Conservation (phyloP, 2,797 vertebrate genomes). For the Parauchenoglanis ngamensis region DNA sequence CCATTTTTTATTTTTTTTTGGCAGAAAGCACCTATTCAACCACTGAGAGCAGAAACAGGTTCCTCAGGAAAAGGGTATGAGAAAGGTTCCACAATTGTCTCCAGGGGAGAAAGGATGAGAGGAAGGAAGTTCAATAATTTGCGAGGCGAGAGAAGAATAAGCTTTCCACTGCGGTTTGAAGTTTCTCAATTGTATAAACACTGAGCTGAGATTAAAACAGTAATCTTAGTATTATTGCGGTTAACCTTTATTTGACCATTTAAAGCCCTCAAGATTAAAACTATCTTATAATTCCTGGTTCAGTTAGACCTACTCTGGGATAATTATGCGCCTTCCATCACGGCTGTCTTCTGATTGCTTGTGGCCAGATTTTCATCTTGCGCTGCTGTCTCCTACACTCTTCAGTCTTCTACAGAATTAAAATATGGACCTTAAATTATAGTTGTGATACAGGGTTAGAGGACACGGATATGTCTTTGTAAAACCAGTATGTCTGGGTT, state of each 20-base stretch:
- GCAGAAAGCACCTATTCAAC: background rate
- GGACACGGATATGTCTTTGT: background rate
- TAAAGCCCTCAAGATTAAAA: background rate
- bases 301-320: conserved; percentile 38
- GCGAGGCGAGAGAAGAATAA: background rate
- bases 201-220: conserved; percentile 45
- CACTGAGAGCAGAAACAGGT: conserved; percentile 36
- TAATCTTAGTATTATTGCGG: conserved; percentile 13
- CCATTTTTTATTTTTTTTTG: too few relatives aligned
- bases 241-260: background rate
- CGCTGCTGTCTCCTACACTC: conserved; percentile 18
- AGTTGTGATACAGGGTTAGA: background rate
- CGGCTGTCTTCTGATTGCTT: background rate
- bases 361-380: conserved; percentile 11
- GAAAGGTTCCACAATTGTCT: conserved; percentile 16
- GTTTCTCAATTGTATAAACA: conserved; percentile 30
- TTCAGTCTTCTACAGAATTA: background rate
- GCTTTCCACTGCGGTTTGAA: background rate
- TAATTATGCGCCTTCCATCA: conserved; percentile 20
- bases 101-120: conserved; percentile 30
- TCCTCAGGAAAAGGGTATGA: conserved; percentile 11
- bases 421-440: background rate
- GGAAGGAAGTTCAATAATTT: background rate
- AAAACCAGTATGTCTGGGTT: background rate
- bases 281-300: background rate